phyloP scores from a whole-genome alignment of 2,797 vertebrate genomes.

The Leptodactylus fallax region DNA sequence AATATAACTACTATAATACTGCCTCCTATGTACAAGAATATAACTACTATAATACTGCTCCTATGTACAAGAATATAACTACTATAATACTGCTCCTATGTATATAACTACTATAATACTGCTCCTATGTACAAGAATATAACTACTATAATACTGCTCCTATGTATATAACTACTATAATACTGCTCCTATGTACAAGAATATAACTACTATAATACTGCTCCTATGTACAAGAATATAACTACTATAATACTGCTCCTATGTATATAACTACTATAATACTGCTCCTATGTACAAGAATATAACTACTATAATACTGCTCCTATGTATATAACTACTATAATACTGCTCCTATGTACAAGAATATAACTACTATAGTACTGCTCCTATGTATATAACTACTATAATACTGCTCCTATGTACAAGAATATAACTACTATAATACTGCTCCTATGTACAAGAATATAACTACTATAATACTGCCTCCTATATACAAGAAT shows the following conservation, averaged over 20 bases:
- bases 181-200: not conserved
- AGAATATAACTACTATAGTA: slow-evolving; percentile 17
- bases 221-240: not conserved
- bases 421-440: slow-evolving; percentile 24
- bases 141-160: slow-evolving; percentile 3
- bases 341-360: slow-evolving; percentile 16
- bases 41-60: slow-evolving; percentile 3
- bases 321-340: slow-evolving; percentile 2
- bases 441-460: slow-evolving; percentile 4
- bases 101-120: not conserved
- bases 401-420: slow-evolving; percentile 21
- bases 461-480: slow-evolving; percentile 10
- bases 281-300: not conserved
- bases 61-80: not conserved
- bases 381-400: slow-evolving; percentile 7
- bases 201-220: slow-evolving; percentile 9
- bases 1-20: slow-evolving; percentile 16
- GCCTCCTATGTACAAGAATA: slow-evolving; percentile 7
- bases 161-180: too few relatives aligned
- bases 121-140: not conserved
- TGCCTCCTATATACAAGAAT: slow-evolving; percentile 7
- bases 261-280: slow-evolving; percentile 12
- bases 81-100: not conserved
- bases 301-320: slow-evolving; percentile 8
- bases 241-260: slow-evolving; percentile 14